These are phyloP conservation scores for Apotomis turbidana DNA, from an alignment of 2,888 invertebrate genomes.

Conservation along the genomic window DNA sequence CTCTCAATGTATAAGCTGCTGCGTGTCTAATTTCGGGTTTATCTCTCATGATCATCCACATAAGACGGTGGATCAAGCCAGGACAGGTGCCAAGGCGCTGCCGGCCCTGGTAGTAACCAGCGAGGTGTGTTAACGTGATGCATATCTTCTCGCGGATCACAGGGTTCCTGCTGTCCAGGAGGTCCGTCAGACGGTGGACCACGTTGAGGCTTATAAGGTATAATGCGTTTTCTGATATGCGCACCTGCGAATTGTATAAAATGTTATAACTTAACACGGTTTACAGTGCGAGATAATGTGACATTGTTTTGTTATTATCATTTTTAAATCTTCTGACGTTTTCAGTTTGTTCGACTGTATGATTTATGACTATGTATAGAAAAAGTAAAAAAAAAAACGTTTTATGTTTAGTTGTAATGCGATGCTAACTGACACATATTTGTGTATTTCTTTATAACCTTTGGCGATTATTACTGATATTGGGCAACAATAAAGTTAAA, in stretches of 20 bases:
- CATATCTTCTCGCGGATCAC: conserved; percentile 71
- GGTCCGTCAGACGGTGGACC: conserved; percentile 67
- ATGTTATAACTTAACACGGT: not conserved
- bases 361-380: too few relatives aligned
- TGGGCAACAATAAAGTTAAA: too few relatives aligned
- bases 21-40: conserved; percentile 71
- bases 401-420: too few relatives aligned
- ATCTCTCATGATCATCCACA: conserved; percentile 65
- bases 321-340: too few relatives aligned
- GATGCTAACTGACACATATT: too few relatives aligned
- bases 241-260: conserved; percentile 58
- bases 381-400: too few relatives aligned
- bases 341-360: too few relatives aligned
- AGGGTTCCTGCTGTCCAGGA: conserved; percentile 64
- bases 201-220: conserved; percentile 67
- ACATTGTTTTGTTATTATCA: too few relatives aligned
- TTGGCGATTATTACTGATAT: too few relatives aligned
- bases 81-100: conserved; percentile 61
- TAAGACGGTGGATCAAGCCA: conserved; percentile 61
- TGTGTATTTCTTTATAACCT: too few relatives aligned
- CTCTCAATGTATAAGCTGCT: conserved; percentile 65
- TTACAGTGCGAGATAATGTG: not conserved
- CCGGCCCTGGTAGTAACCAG: conserved; percentile 64
- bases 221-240: conserved; percentile 70
- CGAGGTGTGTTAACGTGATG: conserved; percentile 62